These are phyloP conservation scores for Dromiciops gliroides DNA, from an alignment of 2,113 vertebrate species.

Conservation along the genomic window DNA sequence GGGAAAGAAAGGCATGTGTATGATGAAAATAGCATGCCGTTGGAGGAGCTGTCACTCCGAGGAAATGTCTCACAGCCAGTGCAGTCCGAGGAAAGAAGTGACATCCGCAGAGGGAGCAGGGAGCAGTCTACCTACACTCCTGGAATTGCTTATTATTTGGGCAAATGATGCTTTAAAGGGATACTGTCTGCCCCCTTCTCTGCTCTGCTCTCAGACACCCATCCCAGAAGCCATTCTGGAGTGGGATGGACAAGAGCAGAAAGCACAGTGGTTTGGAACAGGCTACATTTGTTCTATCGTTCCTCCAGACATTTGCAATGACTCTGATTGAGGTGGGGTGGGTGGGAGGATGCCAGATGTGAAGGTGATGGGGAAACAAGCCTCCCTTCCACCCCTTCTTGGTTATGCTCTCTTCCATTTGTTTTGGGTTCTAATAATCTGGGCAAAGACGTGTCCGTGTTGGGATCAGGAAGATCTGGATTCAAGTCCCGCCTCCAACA, in stretches of 20 bases:
- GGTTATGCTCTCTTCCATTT: not conserved
- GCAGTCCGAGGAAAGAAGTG: conserved; percentile 43
- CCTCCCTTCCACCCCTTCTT: not conserved
- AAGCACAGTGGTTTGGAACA: not conserved
- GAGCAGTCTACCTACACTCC: not conserved
- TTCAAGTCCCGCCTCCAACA: not conserved
- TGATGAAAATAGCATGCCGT: conserved; percentile 42
- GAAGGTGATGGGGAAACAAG: not conserved
- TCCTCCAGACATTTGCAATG: not conserved
- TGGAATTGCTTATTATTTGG: not conserved
- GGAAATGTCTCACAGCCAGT: conserved; percentile 50
- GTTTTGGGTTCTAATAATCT: not conserved
- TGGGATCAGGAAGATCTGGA: not conserved
- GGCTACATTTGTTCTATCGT: not conserved
- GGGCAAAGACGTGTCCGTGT: not conserved
- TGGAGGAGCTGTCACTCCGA: conserved; percentile 38
- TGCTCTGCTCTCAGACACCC: not conserved
- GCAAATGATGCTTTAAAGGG: not conserved
- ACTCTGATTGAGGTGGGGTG: not conserved
- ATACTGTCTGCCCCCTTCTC: not conserved
- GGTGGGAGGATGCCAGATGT: not conserved
- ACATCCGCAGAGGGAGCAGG: conserved; percentile 48
- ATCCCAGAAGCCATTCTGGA: not conserved
- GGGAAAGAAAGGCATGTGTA: conserved; percentile 38
- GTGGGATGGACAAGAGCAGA: not conserved